phyloP scores from a whole-genome alignment of 2,888 invertebrate genomes.

The Drosophila bunnanda region DNA sequence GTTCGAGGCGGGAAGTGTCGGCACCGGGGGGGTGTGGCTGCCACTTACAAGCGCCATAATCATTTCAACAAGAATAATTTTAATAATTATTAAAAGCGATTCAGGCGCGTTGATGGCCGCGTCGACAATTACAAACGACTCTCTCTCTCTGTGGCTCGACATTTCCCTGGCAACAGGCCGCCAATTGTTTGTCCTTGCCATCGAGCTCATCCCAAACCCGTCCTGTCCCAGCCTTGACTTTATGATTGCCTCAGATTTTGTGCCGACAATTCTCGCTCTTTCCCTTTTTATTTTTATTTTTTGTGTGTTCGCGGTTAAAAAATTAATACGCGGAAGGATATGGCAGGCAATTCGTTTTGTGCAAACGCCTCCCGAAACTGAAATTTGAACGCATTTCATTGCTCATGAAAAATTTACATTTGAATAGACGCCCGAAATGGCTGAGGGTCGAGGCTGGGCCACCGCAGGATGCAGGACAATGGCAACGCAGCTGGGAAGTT shows the following conservation, averaged over 20 bases:
- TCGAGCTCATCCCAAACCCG: constrained; percentile 15
- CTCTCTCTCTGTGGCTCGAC: constrained; percentile 27
- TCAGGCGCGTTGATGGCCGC: constrained; percentile 68
- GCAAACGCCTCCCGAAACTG: constrained; percentile 49
- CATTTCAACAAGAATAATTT: constrained; percentile 82
- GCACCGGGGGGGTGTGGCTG: constrained; percentile 45
- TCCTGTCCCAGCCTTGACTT: constrained; percentile 42
- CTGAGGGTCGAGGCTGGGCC: constrained; percentile 23
- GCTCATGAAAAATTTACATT: constrained; percentile 78
- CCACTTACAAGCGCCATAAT: constrained; percentile 79
- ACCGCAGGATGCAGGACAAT: constrained; percentile 69
- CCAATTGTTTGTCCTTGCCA: constrained; percentile 52
- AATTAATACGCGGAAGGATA: constrained; percentile 81
- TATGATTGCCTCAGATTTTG: constrained; percentile 60
- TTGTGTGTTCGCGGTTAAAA: constrained; percentile 65
- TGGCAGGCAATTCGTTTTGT: constrained; percentile 79
- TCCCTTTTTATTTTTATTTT: constrained; percentile 10
- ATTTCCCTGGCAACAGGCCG: constrained; percentile 66
- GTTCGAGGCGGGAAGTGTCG: constrained; percentile 6
- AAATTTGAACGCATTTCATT: constrained; percentile 59
- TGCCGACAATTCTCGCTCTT: constrained; percentile 1
- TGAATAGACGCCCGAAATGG: constrained; percentile 65
- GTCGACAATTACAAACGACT: constrained; percentile 68
- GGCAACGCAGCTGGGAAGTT: constrained; percentile 68
- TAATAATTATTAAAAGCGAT: constrained; percentile 81